These are phyloP conservation scores for Trichomycterus rosablanca DNA, from an alignment of 2,113 vertebrate genomes.

Conservation along the genomic window DNA sequence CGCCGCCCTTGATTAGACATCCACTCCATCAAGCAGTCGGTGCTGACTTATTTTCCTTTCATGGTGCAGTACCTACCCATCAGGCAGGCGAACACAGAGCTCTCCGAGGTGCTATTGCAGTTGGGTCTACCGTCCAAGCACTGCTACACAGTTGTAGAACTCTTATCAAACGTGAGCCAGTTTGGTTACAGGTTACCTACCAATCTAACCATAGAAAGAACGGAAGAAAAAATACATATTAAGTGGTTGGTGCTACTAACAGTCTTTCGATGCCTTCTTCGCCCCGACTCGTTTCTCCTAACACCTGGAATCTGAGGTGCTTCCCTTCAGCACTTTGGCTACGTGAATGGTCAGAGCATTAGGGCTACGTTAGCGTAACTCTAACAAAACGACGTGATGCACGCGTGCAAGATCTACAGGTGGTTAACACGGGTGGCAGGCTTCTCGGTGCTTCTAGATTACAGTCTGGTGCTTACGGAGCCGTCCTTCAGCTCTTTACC, in stretches of 20 bases:
- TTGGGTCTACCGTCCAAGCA: constrained; percentile 15
- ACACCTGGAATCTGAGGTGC: constrained; percentile 30
- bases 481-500: constrained; percentile 65
- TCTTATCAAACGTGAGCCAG: background rate
- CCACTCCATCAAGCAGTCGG: constrained; percentile 18
- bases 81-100: background rate
- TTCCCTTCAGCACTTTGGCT: constrained; percentile 29
- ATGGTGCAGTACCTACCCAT: constrained; percentile 24
- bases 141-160: background rate
- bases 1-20: constrained; percentile 2
- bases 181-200: constrained; percentile 2
- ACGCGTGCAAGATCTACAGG: constrained; percentile 16
- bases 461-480: constrained; percentile 57
- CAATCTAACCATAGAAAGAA: constrained; percentile 1
- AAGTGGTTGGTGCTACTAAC: constrained; percentile 39
- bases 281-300: constrained; percentile 5
- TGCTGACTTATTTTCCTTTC: constrained; percentile 31
- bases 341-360: background rate
- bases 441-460: constrained; percentile 54
- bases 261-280: constrained; percentile 28
- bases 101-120: constrained; percentile 36
- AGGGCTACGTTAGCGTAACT: background rate
- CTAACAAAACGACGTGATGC: too few species aligned
- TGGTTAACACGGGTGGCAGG: constrained; percentile 50
- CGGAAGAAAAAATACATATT: too few species aligned